A percentile compares a stretch with the other conserved stretches of the same genome.
Evolutionary conservation across 1,140 invertebrate genomes (phyloP).

Genomic region (Pseudobourletiella spinata): DNA sequence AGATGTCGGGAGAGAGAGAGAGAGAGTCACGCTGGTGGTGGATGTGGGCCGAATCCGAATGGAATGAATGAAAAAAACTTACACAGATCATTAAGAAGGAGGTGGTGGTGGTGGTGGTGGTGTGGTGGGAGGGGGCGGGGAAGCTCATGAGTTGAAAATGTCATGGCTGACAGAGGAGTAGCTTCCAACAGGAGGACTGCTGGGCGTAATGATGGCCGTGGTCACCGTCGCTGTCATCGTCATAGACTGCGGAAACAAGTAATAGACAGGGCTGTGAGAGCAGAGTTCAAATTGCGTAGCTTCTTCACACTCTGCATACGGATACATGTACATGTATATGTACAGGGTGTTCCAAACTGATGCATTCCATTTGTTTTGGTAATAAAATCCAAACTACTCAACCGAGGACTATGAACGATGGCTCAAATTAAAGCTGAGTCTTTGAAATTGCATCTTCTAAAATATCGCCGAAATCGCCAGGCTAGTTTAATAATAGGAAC

Average conservation of each 20-base stretch:
- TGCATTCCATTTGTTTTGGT: no score
- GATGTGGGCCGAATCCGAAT: not conserved
- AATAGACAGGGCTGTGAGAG: not conserved
- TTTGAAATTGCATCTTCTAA: no score
- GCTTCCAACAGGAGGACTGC: constrained; percentile 14
- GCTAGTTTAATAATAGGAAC: no score
- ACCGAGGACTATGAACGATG: no score
- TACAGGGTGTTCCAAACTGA: no score
- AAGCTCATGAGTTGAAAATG: constrained; percentile 8
- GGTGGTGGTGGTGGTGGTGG: no score
- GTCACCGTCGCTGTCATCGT: constrained; percentile 11
- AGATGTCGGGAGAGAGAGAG: not conserved
- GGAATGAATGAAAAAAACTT: not conserved
- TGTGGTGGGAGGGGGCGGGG: not conserved
- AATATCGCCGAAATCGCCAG: no score
- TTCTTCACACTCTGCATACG: no score
- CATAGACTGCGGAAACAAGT: constrained; percentile 12
- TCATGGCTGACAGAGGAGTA: constrained; percentile 23
- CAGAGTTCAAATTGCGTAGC: no score
- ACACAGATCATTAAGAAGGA: not conserved
- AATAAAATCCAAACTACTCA: no score
- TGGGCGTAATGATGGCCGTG: constrained; percentile 13
- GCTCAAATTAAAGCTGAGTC: no score
- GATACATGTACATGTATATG: no score
- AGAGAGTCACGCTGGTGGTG: not conserved